A percentile compares a stretch with the other conserved stretches of the same genome.
phyloP scores from a whole-genome alignment of 2,113 vertebrate species.

The Marmota flaviventris region DNA sequence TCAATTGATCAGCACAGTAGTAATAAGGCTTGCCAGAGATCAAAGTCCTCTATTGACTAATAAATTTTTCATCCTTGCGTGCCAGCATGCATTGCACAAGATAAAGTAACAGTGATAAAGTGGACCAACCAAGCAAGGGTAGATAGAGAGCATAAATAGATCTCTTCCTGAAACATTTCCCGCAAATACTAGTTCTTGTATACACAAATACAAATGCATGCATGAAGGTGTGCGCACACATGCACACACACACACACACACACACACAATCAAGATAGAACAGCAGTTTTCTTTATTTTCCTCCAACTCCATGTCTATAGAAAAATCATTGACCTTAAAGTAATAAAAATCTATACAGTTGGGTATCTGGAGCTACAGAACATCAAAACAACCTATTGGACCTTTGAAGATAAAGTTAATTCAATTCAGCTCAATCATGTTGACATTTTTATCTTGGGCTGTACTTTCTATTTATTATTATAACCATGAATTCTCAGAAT shows the following conservation, averaged over 20 bases:
- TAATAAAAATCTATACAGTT: slow-evolving; percentile 26
- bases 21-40: background rate
- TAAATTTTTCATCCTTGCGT: background rate
- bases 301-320: background rate
- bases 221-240: background rate
- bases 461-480: background rate
- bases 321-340: slow-evolving; percentile 58
- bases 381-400: background rate
- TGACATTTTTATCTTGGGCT: background rate
- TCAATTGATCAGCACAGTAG: background rate
- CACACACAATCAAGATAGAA: background rate
- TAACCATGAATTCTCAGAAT: background rate
- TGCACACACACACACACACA: too few species aligned
- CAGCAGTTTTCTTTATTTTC: background rate
- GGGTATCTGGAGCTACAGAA: background rate
- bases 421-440: background rate
- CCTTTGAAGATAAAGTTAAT: slow-evolving; percentile 35
- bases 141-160: background rate
- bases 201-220: background rate
- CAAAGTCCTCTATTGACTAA: background rate
- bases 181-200: background rate
- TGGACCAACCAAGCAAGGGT: background rate
- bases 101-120: background rate
- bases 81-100: background rate
- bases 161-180: background rate